phyloP scores from a whole-genome alignment of 1,140 invertebrate species.

The Drosophila rufa region DNA sequence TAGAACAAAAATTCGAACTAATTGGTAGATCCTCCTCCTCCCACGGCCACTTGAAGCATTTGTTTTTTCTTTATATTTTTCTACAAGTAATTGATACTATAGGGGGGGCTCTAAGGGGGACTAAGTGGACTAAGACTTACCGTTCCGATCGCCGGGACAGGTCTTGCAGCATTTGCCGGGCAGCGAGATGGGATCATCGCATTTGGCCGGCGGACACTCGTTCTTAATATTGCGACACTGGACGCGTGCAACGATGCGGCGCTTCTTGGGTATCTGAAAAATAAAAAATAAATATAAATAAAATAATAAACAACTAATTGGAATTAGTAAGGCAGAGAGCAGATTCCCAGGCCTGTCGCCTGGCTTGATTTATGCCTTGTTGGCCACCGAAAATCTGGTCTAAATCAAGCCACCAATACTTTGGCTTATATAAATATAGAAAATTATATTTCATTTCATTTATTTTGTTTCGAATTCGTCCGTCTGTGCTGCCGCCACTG shows the following conservation, averaged over 20 bases:
- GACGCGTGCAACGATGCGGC: slow-evolving; percentile 93
- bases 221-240: slow-evolving; percentile 95
- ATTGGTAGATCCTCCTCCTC: too few species aligned
- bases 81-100: too few species aligned
- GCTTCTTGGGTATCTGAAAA: slow-evolving; percentile 93
- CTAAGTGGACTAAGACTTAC: slow-evolving; percentile 87
- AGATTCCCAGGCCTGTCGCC: slow-evolving; percentile 34
- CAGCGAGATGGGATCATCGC: slow-evolving; percentile 93
- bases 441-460: slow-evolving; percentile 24
- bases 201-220: slow-evolving; percentile 94
- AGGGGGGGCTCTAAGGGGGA: too few species aligned
- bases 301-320: slow-evolving; percentile 26
- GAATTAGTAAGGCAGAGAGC: slow-evolving; percentile 8
- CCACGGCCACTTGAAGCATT: too few species aligned
- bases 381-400: slow-evolving; percentile 25
- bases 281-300: slow-evolving; percentile 13
- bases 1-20: too few species aligned
- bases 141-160: slow-evolving; percentile 91
- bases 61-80: too few species aligned
- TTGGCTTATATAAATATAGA: slow-evolving; percentile 45
- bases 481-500: slow-evolving; percentile 13
- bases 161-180: slow-evolving; percentile 95
- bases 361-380: slow-evolving; percentile 33
- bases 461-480: slow-evolving; percentile 44
- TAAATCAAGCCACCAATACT: slow-evolving; percentile 48